Evolutionary conservation across 1,140 invertebrate species (phyloP), one percentile per base, ranked within the genome.

Genomic region (Stegodyphus mimosarum): DNA sequence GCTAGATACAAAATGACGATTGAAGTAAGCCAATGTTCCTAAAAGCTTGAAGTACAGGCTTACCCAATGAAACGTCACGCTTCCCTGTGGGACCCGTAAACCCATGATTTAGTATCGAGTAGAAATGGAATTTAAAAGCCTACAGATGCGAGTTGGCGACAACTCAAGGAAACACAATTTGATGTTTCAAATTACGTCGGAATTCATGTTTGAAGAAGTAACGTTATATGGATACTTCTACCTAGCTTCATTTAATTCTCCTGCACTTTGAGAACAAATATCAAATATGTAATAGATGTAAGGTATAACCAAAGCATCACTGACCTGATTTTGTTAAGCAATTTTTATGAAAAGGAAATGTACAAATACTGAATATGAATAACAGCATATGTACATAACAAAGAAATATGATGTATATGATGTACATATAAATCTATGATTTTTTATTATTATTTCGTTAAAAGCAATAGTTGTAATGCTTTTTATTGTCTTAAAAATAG

Each of bases 21-120:
- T 18, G 69, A 63, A 80, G 67, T 72, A 71, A 72, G 71, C 49
- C 78, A 80, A 80, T 80, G 78, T 80, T 80, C 55, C 78, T 80
- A 80, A 80, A 80, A 80, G 78, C 78, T 48, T 17, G 15, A 52
- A 53, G 13, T 69, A 48, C 67, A 17, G 67, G n/a, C 53, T 78
- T 50, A 66, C n/a, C 64, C 64, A 52, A 78, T 15, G 60, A 76
- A 64, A 78, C 49, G 33, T 33, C 53, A 76, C 15, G 78, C 66
- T 80, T 52, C 48, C 67, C 33, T 80, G 49, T n/a, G 67, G 78
- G 78, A 80, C 67, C 78, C 17, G 67, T 80, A 80, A 80, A 80
- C 78, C 78, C 49, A 80, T 80, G 78, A 80, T 80, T 80, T 80
- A 80, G 64, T 80, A 49, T 15, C 13, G 67, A 53, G 60, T 60